Base-by-base conservation (phyloP, 1,140 invertebrate species). In the Drosophila watanabei region DNA sequence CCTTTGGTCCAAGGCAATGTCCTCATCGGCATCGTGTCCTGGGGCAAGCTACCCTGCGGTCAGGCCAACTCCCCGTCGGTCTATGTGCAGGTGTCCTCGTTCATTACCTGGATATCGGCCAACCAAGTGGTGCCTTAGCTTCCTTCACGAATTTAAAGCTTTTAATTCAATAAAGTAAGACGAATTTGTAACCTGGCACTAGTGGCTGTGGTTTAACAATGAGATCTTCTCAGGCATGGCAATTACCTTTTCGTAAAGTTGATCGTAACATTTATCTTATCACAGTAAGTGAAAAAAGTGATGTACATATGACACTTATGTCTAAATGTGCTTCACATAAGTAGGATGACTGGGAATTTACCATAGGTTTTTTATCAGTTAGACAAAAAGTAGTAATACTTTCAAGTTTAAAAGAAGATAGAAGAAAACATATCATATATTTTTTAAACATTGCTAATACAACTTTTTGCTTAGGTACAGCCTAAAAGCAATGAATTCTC, bases 81-180 rank as follows among this genome's bases (percentile, higher is more conserved):
- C 0, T 97, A 96, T 88, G 96, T 96, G 0, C 95, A 95, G 84
- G 96, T 97, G 0, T 95, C 95, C 2, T 93, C 94, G 9, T 96
- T 95, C 79, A 91, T 95, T n/a, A 91, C 94, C 28, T 95, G 96
- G 96, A 96, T 97, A 63, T 46, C 72, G 4, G 0, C 59, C 4
- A 88, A 92, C 46, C 86, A 92, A 71, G 65, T 75, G 24, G 51
- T 59, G 9, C 46, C 61, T 33, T 73, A 75, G 28, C 3, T 1
- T 16, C 2, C 13, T 7, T 9, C 0, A 2, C 8, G 24, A 28
- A 37, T n/a, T 69, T n/a, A 10, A 20, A 0, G 5, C 16, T 16
- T 18, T 69, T 30, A 10, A 16, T 24, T 11, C 4, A 71, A 71
- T 71, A 71, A 71, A 56, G 41, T 33, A 20, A 63, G 32, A 28